phyloP scores from a whole-genome alignment of 2,888 invertebrate species.

The Dione vanillae region DNA sequence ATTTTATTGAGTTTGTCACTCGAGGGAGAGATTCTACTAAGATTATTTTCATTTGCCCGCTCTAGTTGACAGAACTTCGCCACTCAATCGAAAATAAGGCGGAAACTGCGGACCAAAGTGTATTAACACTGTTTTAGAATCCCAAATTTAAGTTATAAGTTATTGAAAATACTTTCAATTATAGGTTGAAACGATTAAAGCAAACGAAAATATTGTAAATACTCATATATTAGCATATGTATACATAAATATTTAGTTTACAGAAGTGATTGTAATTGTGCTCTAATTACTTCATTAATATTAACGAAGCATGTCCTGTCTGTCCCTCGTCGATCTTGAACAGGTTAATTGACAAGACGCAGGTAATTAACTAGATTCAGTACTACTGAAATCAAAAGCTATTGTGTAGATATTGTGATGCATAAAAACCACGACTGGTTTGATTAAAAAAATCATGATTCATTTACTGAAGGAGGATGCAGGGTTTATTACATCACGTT shows the following conservation, averaged over 20 bases:
- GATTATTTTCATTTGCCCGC: too few species aligned
- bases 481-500: too few species aligned
- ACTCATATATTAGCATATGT: background rate
- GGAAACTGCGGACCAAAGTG: too few species aligned
- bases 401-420: too few species aligned
- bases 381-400: background rate
- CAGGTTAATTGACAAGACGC: background rate
- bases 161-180: too few species aligned
- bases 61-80: too few species aligned
- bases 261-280: constrained; percentile 1
- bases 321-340: background rate
- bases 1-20: background rate
- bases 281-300: constrained; percentile 8
- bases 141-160: too few species aligned
- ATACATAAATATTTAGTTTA: background rate
- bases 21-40: too few species aligned
- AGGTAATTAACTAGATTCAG: background rate
- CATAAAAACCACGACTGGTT: too few species aligned
- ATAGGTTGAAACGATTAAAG: background rate
- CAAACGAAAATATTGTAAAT: background rate
- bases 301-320: background rate
- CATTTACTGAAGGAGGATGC: too few species aligned
- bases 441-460: too few species aligned
- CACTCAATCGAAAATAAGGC: too few species aligned
- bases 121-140: background rate